Percentiles rank a stretch among this genome's conserved stretches.
phyloP scores from a whole-genome alignment of 2,113 vertebrate species.

The Nannospalax galili region DNA sequence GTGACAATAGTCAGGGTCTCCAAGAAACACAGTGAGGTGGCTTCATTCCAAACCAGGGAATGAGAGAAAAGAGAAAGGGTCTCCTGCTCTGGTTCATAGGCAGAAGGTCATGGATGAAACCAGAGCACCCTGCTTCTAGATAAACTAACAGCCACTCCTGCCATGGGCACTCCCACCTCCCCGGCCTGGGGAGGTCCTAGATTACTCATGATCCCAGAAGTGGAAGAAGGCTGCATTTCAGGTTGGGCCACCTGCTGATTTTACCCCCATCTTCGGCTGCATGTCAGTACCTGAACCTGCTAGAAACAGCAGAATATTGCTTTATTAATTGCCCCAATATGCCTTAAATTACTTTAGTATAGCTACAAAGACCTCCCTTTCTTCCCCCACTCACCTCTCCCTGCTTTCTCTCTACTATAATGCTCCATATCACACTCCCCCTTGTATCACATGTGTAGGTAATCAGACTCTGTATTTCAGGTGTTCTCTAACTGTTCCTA shows the following conservation, averaged over 20 bases:
- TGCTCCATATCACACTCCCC: background rate
- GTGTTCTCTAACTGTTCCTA: background rate
- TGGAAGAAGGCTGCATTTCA: rapidly evolving
- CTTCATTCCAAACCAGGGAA: rapidly evolving
- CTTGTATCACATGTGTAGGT: background rate
- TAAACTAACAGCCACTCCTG: background rate
- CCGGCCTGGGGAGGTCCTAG: background rate
- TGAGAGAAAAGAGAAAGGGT: background rate
- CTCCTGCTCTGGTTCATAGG: too few relatives aligned
- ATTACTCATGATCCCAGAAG: background rate
- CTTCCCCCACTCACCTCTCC: background rate
- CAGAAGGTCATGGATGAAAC: background rate
- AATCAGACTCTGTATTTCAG: background rate
- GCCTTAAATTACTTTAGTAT: background rate
- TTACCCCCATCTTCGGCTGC: background rate
- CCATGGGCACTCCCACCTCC: rapidly evolving
- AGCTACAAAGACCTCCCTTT: background rate
- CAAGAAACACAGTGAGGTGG: background rate
- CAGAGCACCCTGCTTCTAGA: background rate
- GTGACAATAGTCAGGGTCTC: background rate
- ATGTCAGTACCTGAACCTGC: too few relatives aligned
- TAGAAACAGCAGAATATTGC: background rate
- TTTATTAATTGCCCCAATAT: too few relatives aligned
- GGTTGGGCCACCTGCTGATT: rapidly evolving
- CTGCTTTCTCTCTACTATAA: background rate